Evolutionary conservation across 2,113 vertebrate genomes (phyloP).

Genomic region (Corvus cornix): DNA sequence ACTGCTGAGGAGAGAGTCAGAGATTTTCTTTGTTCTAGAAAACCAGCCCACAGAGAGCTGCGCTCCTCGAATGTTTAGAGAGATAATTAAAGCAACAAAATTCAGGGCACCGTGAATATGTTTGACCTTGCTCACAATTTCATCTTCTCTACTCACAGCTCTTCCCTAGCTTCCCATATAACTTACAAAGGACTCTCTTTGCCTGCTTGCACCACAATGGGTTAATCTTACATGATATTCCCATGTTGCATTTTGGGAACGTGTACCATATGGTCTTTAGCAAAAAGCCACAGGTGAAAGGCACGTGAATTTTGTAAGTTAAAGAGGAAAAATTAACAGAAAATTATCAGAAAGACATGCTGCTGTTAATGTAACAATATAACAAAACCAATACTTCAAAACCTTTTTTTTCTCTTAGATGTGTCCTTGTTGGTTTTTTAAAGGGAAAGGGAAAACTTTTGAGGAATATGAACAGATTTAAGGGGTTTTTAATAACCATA

Average conservation of each 20-base stretch:
- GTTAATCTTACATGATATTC: background rate
- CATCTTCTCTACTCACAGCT: background rate
- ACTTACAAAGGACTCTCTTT: background rate
- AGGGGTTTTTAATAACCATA: background rate
- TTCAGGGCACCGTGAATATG: background rate
- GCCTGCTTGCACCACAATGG: background rate
- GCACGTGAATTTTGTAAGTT: background rate
- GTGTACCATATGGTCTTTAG: background rate
- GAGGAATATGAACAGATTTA: background rate
- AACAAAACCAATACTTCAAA: background rate
- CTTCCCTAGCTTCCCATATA: background rate
- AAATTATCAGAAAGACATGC: background rate
- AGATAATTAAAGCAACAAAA: constrained; percentile 45
- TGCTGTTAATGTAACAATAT: background rate
- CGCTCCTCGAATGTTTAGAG: background rate
- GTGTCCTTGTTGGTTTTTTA: background rate
- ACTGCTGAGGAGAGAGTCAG: background rate
- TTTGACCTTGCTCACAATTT: constrained; percentile 6
- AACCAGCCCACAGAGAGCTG: background rate
- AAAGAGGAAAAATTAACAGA: background rate
- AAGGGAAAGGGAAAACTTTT: background rate
- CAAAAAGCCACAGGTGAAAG: background rate
- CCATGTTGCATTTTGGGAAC: background rate
- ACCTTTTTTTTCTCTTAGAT: accelerated
- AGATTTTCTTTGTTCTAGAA: background rate